Evolutionary conservation across 1,140 invertebrate genomes (phyloP).

Genomic region (Hypsibius dujardini): DNA sequence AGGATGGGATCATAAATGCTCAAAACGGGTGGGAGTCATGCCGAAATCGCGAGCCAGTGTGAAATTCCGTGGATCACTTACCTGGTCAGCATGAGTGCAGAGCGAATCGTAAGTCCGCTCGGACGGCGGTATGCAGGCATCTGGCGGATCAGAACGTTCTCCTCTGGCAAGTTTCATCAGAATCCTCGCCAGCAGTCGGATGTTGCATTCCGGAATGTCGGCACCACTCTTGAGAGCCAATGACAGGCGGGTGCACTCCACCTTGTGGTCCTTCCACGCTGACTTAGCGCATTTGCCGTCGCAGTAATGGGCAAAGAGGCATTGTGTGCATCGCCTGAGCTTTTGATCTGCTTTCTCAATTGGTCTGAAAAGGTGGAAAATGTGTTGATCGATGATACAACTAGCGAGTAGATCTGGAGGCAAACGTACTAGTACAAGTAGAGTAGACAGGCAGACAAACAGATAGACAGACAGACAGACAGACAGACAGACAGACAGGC

Average conservation of each 20-base stretch:
- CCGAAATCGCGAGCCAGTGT: too few species aligned
- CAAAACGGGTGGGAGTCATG: too few species aligned
- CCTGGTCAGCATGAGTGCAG: slow-evolving; percentile 10
- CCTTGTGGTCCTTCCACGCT: slow-evolving; percentile 16
- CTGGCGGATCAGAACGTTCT: slow-evolving; percentile 11
- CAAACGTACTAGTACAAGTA: too few species aligned
- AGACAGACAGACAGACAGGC: too few species aligned
- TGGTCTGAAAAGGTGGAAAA: background rate
- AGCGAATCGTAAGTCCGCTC: slow-evolving; percentile 15
- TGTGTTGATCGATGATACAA: too few species aligned
- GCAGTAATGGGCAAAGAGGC: slow-evolving; percentile 12
- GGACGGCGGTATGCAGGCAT: background rate
- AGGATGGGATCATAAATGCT: too few species aligned
- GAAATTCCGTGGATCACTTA: background rate
- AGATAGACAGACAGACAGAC: too few species aligned
- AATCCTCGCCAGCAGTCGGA: background rate
- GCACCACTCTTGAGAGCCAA: background rate
- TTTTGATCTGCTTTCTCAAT: background rate
- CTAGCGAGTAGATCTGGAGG: too few species aligned
- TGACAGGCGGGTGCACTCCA: background rate
- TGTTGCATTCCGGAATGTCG: slow-evolving; percentile 13
- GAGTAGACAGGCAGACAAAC: too few species aligned
- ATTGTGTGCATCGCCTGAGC: slow-evolving; percentile 10
- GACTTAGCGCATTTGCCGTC: background rate
- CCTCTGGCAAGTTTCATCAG: background rate